phyloP scores from a whole-genome alignment of 92 coral and sea anemone genomes.

The Blastomussa wellsi region DNA sequence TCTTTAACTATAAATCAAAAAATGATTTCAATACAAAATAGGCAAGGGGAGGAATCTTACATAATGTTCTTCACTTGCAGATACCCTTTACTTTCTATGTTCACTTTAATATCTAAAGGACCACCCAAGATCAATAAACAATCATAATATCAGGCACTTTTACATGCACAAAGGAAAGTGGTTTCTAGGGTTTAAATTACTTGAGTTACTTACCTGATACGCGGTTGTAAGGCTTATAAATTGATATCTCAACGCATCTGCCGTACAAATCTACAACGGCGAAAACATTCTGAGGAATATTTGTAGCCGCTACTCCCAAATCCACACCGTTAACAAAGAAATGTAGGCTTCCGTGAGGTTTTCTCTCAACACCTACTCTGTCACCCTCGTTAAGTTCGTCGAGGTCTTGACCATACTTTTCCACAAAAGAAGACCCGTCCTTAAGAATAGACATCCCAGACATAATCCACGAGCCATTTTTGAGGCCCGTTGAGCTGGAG shows the following conservation, averaged over 20 bases:
- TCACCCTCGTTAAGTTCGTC: slow-evolving; percentile 88
- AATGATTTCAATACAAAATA: neutral
- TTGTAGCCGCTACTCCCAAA: slow-evolving; percentile 88
- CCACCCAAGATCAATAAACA: slow-evolving; percentile 27
- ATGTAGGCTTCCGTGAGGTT: slow-evolving; percentile 72
- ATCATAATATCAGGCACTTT: neutral
- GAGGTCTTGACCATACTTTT: slow-evolving; percentile 82
- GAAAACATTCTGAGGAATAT: slow-evolving; percentile 72
- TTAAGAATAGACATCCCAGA: slow-evolving; percentile 85
- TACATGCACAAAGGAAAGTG: neutral
- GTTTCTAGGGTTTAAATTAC: neutral
- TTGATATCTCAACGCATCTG: slow-evolving; percentile 89
- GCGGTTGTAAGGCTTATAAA: slow-evolving; percentile 60
- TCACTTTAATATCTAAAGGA: slow-evolving; percentile 18
- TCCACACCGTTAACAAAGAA: slow-evolving; percentile 90
- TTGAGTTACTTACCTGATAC: slow-evolving; percentile 15
- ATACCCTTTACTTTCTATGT: neutral
- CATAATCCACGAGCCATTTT: slow-evolving; percentile 96
- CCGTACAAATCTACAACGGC: slow-evolving; percentile 97
- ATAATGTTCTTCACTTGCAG: neutral
- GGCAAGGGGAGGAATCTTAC: neutral
- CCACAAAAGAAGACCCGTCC: slow-evolving; percentile 83
- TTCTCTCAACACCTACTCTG: slow-evolving; percentile 77
- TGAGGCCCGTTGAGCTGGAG: slow-evolving; percentile 80
- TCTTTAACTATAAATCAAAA: neutral